phyloP scores from a whole-genome alignment of 1,140 invertebrate species.

The Ostrea denselamellosa region DNA sequence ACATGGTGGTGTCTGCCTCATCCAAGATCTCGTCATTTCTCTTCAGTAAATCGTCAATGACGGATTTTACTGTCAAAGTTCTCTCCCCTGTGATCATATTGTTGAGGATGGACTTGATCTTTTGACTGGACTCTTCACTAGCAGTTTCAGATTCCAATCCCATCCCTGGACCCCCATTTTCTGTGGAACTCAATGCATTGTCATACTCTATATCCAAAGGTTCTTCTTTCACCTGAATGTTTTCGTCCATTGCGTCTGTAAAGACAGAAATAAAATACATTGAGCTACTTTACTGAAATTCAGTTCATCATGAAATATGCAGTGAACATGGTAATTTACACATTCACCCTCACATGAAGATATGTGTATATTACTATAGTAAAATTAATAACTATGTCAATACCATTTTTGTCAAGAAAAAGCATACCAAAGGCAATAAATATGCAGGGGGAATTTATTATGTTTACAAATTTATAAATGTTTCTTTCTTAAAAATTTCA shows the following conservation, averaged over 20 bases:
- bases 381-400: no score
- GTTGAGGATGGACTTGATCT: constrained; percentile 53
- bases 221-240: constrained; percentile 60
- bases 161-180: neutral
- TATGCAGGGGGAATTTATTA: no score
- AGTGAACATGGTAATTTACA: no score
- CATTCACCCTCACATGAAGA: no score
- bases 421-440: no score
- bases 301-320: no score
- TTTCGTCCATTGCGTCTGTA: constrained; percentile 22
- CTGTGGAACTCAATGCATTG: constrained; percentile 2
- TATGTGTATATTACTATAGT: no score
- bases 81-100: constrained; percentile 52
- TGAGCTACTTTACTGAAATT: no score
- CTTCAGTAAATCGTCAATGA: constrained; percentile 68
- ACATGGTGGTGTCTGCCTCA: constrained; percentile 61
- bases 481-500: no score
- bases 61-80: constrained; percentile 58
- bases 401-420: no score
- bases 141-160: neutral
- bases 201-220: constrained; percentile 64
- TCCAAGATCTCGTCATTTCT: constrained; percentile 68
- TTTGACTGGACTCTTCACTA: constrained; percentile 36
- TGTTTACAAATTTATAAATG: no score
- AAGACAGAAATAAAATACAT: neutral